Evolutionary conservation across 2,797 vertebrate genomes (phyloP), one percentile per base, ranked within the genome.

Genomic region (Phalanger gymnotis): DNA sequence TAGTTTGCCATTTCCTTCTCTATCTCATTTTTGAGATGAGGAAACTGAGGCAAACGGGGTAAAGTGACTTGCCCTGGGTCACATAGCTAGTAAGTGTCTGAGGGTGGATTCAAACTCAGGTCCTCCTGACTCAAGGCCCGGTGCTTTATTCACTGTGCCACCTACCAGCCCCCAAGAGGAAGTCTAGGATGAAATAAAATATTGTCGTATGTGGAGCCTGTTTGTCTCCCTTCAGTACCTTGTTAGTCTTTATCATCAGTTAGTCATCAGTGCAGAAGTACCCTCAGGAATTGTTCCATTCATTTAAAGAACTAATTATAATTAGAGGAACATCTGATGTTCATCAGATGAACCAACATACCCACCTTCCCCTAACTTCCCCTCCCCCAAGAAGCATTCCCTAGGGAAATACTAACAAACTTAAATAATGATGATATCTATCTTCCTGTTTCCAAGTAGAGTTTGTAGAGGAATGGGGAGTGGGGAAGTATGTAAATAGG

Each of bases 391-490:
- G 31, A 54, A 54, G 53, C 31, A 22, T 90, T 54, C 51, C 28
- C 52, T 7, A 53, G 53, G 22, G 30, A 90, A 90, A 54, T 54
- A 90, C 52, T 54, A 27, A 16, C 34, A 53, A 54, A 90, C 31
- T 6, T 53, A 53, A 90, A 53, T 30, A 31, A 54, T 34, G 19
- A 34, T 31, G 12, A 90, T 90, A 54, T 57, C 54, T 61, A 91
- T 92, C 94, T 91, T 81, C 54, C 55, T 28, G 54, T 40, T 57
- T 54, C 96, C 58, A 66, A 97, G 66, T 91, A 90, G n/a, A 2
- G 2, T 90, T 92, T 97, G 0, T 28, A 91, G 1, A 52, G 87
- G 93, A 97, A 13, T 28, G 66, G 40, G 40, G 40, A 4, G 22
- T 9, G 22, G 73, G 0, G 22, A 87, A 0, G 13, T 94, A 94